Conservation (phyloP, 2,797 vertebrate species). For the Dromococcyx pavoninus region DNA sequence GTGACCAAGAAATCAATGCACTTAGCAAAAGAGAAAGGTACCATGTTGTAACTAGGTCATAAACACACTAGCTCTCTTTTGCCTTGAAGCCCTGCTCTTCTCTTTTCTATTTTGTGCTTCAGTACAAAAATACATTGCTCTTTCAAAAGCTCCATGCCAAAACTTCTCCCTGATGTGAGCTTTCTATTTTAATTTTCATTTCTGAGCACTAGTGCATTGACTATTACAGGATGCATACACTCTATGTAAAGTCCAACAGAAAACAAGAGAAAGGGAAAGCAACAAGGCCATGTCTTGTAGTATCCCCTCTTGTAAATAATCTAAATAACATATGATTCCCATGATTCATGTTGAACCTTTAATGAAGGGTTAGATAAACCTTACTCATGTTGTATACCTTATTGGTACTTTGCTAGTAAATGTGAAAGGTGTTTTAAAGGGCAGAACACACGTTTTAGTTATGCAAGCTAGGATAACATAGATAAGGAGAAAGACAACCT, state of each 20-base stretch:
- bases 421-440: neutral
- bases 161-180: neutral
- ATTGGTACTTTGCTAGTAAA: neutral
- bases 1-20: conserved; percentile 46
- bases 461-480: neutral
- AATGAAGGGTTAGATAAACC: neutral
- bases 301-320: neutral
- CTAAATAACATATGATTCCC: neutral
- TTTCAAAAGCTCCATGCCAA: conserved; percentile 16
- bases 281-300: neutral
- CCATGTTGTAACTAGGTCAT: conserved; percentile 24
- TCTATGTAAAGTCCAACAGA: neutral
- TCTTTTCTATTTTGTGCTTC: neutral
- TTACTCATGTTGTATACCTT: neutral
- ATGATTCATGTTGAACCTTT: neutral
- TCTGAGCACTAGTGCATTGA: neutral
- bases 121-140: neutral
- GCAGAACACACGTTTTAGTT: neutral
- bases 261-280: neutral
- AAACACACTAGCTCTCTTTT: conserved; percentile 26
- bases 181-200: neutral
- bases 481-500: neutral
- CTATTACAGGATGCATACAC: neutral
- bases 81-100: conserved; percentile 31
- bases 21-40: conserved; percentile 44